phyloP scores from a whole-genome alignment of 2,113 vertebrate genomes.

The Buteo buteo region DNA sequence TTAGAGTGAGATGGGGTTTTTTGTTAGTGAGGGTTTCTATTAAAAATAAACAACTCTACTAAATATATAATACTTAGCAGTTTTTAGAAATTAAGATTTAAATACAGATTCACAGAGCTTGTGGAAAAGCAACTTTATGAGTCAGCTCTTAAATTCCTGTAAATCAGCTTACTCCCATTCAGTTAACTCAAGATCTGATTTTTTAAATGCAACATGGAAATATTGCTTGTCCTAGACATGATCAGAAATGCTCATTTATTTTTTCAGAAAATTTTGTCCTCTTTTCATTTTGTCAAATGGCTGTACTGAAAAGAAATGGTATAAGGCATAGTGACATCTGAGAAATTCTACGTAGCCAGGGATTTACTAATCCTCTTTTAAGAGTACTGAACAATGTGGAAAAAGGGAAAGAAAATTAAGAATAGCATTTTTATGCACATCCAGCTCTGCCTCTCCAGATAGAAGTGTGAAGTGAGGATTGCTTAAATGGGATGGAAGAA shows the following conservation, averaged over 20 bases:
- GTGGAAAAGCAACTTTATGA: background rate
- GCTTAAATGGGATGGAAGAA: background rate
- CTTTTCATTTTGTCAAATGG: background rate
- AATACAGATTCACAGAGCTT: background rate
- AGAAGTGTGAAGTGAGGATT: background rate
- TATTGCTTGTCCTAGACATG: background rate
- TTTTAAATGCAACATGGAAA: background rate
- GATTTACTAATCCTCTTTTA: constrained; percentile 32
- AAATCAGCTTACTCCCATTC: background rate
- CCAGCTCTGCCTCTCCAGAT: background rate
- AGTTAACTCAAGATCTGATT: background rate
- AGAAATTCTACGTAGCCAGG: background rate
- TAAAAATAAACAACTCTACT: background rate
- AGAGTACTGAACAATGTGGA: background rate
- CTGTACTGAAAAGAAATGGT: background rate
- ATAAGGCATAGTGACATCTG: constrained; percentile 2
- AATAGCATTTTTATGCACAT: background rate
- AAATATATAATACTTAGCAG: background rate
- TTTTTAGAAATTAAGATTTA: background rate
- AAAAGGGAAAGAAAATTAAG: background rate
- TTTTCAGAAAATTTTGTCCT: background rate
- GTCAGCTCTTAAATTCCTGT: background rate
- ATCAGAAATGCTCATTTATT: background rate
- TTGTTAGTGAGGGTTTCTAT: background rate
- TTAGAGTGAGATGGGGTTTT: background rate